phyloP scores from a whole-genome alignment of 1,140 invertebrate species.

The Bombus difficillimus region DNA sequence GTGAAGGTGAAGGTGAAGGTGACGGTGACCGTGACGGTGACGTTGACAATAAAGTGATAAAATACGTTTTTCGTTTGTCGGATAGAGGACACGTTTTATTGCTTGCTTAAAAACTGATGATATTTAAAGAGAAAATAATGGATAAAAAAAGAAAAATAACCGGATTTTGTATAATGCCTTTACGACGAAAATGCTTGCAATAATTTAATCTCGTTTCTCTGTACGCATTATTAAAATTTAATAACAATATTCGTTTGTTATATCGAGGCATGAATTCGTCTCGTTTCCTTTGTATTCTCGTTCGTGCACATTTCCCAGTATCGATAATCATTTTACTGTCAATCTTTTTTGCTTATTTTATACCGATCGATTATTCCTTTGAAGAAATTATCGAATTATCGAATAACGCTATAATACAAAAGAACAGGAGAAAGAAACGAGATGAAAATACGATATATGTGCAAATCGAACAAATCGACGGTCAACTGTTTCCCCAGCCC shows the following conservation, averaged over 20 bases:
- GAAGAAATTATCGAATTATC: slow-evolving; percentile 29
- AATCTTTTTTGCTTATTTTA: no score
- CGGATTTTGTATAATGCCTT: no score
- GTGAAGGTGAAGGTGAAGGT: no score
- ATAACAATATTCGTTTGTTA: background rate
- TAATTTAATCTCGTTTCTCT: background rate
- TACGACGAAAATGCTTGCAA: background rate
- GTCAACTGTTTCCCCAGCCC: background rate
- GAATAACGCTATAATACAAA: slow-evolving; percentile 2
- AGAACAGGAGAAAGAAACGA: background rate
- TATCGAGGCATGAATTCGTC: background rate
- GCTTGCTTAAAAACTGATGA: background rate
- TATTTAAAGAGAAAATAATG: background rate
- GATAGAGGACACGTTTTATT: background rate
- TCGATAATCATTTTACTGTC: background rate
- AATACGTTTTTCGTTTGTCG: background rate
- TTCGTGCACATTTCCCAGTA: background rate
- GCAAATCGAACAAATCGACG: background rate
- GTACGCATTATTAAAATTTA: background rate
- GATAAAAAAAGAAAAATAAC: background rate
- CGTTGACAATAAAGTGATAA: background rate
- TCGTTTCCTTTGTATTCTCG: background rate
- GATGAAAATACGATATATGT: background rate
- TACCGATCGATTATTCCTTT: slow-evolving; percentile 1
- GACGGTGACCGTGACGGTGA: no score